Base-by-base conservation (phyloP, 2,113 vertebrate species). In the Rafetus swinhoei region DNA sequence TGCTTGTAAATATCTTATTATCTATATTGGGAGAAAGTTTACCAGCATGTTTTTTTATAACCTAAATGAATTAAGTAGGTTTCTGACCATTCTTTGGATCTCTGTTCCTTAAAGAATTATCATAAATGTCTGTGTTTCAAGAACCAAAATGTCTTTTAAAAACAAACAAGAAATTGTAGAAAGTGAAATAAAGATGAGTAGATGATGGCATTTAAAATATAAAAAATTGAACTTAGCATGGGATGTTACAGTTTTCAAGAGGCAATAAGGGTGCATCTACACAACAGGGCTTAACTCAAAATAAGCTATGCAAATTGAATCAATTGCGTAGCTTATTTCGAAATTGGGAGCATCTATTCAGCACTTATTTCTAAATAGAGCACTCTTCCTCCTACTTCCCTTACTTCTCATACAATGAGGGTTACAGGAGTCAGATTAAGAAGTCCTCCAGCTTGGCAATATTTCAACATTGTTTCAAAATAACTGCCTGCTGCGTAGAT, bases 201-300 rank as follows among this genome's bases (percentile, higher is more conserved):
- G 32, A n/a, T 72, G 18, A 21, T 35, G 19, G 65, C 9, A 82
- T 79, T 81, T 3, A 3, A 14, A 56, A 11, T 59, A 29, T 82
- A 4, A 85, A 11, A 35, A 59, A 53, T 6, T 4, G 22, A 86
- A 69, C 13, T 27, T 32, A 82, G n/a, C 9, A 45, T 5, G 8
- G 12, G 10, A 94, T 95, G 15, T 10, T 4, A 57, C 2, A 54
- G 24, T 65, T 93, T 92, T 93, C 45, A 90, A 80, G 89, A 92
- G 9, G 53, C 13, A 21, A 1, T 72, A 83, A 45, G 45, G 45
- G 45, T 45, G 45, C 5, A 7, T 45, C 45, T 45, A 45, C 45
- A 45, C 45, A 45, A 45, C 45, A 45, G 45, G 45, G 45, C 45
- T 45, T 45, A 45, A 45, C 45, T 45, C 45, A 45, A 45, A 45